These are phyloP conservation scores for Drosophila paramelanica DNA, from an alignment of 2,888 invertebrate species.

Conservation along the genomic window DNA sequence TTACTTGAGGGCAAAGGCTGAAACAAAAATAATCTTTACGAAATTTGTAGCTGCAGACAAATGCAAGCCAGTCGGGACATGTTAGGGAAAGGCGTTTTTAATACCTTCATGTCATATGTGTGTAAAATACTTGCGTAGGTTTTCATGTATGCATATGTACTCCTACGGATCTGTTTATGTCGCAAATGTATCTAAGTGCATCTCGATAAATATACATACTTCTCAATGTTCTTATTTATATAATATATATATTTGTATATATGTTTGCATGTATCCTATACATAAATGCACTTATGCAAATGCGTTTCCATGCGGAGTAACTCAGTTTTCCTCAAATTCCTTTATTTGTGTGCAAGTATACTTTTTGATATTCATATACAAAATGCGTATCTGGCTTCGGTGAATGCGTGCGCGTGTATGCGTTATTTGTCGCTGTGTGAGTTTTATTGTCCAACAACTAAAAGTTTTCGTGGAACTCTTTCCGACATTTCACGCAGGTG, in stretches of 20 bases:
- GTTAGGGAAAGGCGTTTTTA: conserved; percentile 37
- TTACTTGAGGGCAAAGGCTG: conserved; percentile 58
- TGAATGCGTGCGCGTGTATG: conserved; percentile 47
- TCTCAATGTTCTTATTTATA: conserved; percentile 10
- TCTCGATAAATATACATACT: conserved; percentile 11
- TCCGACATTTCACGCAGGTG: background rate
- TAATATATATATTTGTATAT: background rate
- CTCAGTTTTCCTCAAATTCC: conserved; percentile 66
- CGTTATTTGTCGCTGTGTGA: conserved; percentile 43
- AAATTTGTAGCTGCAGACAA: conserved; percentile 47
- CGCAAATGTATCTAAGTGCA: conserved; percentile 16
- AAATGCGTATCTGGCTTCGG: conserved; percentile 66
- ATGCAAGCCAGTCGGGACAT: background rate
- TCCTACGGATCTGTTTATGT: background rate
- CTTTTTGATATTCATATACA: conserved; percentile 67
- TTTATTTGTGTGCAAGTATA: conserved; percentile 23
- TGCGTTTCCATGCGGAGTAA: conserved; percentile 45
- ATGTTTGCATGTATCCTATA: too few relatives aligned
- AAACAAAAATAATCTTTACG: conserved; percentile 59
- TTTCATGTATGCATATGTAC: conserved; percentile 5
- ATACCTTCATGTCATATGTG: conserved; percentile 18
- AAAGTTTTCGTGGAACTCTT: conserved; percentile 49
- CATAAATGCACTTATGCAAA: conserved; percentile 37
- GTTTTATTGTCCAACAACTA: conserved; percentile 56
- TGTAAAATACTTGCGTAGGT: conserved; percentile 14